A percentile compares a stretch with the other conserved stretches of the same genome.
Conservation (phyloP, 1,140 invertebrate species). For the Drosophila sp. region DNA sequence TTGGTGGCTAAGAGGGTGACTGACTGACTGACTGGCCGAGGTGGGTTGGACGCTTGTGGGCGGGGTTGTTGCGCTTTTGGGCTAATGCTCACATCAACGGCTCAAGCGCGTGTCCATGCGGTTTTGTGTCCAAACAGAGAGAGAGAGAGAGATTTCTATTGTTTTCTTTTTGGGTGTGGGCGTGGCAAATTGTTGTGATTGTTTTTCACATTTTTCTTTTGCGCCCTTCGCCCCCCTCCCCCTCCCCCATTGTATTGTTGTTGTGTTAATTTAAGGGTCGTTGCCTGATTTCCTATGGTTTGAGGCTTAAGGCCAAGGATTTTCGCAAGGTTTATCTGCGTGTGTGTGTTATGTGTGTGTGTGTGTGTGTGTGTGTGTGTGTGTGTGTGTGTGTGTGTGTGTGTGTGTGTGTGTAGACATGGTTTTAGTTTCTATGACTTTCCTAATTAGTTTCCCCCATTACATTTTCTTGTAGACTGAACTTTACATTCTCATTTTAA, state of each 20-base stretch:
- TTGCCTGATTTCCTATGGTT: slow-evolving; percentile 11
- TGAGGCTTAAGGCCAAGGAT: slow-evolving; percentile 10
- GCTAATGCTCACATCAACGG: slow-evolving; percentile 48
- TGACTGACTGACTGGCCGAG: slow-evolving; percentile 1
- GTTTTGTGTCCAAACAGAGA: slow-evolving; percentile 33
- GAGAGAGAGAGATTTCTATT: neutral
- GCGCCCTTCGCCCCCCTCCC: neutral
- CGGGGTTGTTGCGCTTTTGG: slow-evolving; percentile 22
- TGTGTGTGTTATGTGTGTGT: slow-evolving; percentile 3
- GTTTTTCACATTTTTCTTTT: slow-evolving; percentile 57
- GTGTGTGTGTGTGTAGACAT: neutral
- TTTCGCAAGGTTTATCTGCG: neutral
- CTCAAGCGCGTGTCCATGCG: slow-evolving; percentile 70
- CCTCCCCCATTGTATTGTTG: slow-evolving; percentile 22
- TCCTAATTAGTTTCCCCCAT: neutral
- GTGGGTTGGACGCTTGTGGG: neutral
- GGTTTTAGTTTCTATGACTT: slow-evolving; percentile 1
- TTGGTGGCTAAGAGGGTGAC: slow-evolving; percentile 14
- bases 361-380: neutral
- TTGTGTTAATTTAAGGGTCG: slow-evolving; percentile 14
- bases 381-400: neutral
- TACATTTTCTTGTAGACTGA: neutral
- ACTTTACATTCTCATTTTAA: slow-evolving; percentile 26
- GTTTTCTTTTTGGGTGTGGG: slow-evolving; percentile 45
- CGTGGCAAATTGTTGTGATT: slow-evolving; percentile 81